These are phyloP conservation scores for Grus americana DNA, from an alignment of 2,113 vertebrate genomes.

Conservation along the genomic window DNA sequence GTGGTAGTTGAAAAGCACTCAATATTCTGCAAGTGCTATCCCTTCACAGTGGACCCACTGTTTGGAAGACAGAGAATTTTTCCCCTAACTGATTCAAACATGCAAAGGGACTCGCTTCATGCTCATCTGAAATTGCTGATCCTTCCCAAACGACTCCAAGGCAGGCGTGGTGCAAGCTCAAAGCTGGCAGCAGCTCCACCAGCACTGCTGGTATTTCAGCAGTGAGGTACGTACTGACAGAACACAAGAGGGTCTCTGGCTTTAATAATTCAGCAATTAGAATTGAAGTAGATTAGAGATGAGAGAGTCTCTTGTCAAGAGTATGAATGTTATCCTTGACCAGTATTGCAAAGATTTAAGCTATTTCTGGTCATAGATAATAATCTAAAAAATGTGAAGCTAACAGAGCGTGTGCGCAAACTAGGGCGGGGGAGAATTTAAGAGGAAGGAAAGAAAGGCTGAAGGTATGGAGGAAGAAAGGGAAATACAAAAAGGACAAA, in stretches of 20 bases:
- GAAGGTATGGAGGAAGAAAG: neutral
- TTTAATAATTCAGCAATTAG: conserved; percentile 30
- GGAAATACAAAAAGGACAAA: neutral
- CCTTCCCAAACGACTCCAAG: neutral
- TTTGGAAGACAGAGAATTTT: neutral
- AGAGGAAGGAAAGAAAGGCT: neutral
- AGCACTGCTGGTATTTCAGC: neutral
- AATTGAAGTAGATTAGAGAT: conserved; percentile 30
- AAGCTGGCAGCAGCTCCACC: neutral
- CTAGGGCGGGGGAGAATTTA: neutral
- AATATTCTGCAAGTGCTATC: neutral
- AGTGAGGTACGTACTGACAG: neutral
- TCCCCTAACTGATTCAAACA: neutral
- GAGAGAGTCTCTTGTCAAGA: conserved; percentile 6
- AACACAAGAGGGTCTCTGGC: neutral
- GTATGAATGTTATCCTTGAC: conserved; percentile 48
- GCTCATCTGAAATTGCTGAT: neutral
- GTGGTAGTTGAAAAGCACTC: neutral
- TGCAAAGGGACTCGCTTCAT: neutral
- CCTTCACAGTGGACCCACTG: neutral
- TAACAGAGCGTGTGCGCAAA: neutral
- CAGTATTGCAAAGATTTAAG: conserved; percentile 21
- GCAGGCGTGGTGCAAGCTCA: neutral
- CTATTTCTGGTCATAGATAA: conserved; percentile 13
- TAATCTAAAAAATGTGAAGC: conserved; percentile 23